Base-by-base conservation (phyloP, 2,797 vertebrate species). In the Pangasius krempfi region DNA sequence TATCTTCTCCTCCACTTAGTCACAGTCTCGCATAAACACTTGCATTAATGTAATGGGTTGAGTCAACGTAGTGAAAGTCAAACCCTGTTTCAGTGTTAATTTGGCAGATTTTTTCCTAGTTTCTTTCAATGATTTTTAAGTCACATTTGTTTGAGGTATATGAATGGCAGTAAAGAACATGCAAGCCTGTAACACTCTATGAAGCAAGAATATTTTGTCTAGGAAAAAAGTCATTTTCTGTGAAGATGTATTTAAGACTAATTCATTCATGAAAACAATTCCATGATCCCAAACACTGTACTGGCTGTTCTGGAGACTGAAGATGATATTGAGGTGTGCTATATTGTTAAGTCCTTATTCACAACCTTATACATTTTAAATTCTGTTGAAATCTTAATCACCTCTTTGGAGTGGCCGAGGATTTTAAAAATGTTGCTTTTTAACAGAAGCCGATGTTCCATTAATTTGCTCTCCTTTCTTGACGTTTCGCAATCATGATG, bases 21-120 rank as follows among this genome's bases (percentile, higher is more conserved):
- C 20, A 76, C 44, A 86, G 76, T 60, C 60, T 62, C 64, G 30
- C 52, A 58, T 66, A 68, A 25, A 44, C 79, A n/a, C 73, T 50
- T n/a, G 47, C 76, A 86, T 27, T 7, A 30, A 10, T 88, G 25
- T 33, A 72, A 9, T 40, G 18, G 37, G 22, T 62, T 33, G 52
- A 84, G 72, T 79, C 50, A 84, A 22, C 76, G 40, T 60, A 25
- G 84, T 47, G 33, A 76, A 75, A 86, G 68, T 44, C 56, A 44
- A 82, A 7, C 0, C 30, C 33, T 40, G 30, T 81, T 81, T 40
- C 54, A 25, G 78, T 14, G 20, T 37, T 25, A 58, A 37, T 58
- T 78, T 56, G 76, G 7, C 76, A 54, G 47, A 52, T 79, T 33
- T 20, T 18, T 22, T 18, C 16, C 14, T 2, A 22, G 5, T 22